Conservation (phyloP, 2,797 vertebrate genomes). For the Gouania willdenowi region DNA sequence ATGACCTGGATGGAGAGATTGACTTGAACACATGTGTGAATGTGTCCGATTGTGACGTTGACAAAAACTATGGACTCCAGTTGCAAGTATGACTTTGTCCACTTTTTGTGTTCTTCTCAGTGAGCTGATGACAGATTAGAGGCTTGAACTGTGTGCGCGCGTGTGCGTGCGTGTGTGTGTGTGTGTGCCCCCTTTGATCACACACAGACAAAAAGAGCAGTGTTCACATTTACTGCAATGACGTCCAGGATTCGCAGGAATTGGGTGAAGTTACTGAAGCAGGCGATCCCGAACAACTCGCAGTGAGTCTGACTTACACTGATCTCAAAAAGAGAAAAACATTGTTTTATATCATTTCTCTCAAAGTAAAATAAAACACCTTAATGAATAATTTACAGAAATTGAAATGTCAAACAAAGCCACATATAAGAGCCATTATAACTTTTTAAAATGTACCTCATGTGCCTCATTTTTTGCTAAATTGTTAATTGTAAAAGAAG, state of each 20-base stretch:
- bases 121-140: conserved; percentile 11
- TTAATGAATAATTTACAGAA: background rate
- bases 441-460: too few species aligned
- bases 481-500: too few species aligned
- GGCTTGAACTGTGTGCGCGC: conserved; percentile 13
- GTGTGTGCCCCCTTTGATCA: conserved; percentile 41
- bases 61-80: conserved; percentile 92
- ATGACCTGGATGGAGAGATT: conserved; percentile 88
- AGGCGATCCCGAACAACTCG: conserved; percentile 79
- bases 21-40: conserved; percentile 80
- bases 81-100: conserved; percentile 77
- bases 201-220: conserved; percentile 81
- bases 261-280: conserved; percentile 92
- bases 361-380: too few species aligned
- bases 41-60: conserved; percentile 84
- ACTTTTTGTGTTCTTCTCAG: conserved; percentile 1
- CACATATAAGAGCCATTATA: too few species aligned
- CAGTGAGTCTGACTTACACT: conserved; percentile 77
- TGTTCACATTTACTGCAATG: conserved; percentile 89
- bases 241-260: conserved; percentile 92
- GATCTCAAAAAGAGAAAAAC: too few species aligned
- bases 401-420: too few species aligned
- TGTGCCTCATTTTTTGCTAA: too few species aligned
- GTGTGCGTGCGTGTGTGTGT: conserved; percentile 4
- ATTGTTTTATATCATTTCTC: too few species aligned